These are phyloP conservation scores for Todus mexicanus DNA, from an alignment of 2,797 vertebrate species.

Conservation along the genomic window DNA sequence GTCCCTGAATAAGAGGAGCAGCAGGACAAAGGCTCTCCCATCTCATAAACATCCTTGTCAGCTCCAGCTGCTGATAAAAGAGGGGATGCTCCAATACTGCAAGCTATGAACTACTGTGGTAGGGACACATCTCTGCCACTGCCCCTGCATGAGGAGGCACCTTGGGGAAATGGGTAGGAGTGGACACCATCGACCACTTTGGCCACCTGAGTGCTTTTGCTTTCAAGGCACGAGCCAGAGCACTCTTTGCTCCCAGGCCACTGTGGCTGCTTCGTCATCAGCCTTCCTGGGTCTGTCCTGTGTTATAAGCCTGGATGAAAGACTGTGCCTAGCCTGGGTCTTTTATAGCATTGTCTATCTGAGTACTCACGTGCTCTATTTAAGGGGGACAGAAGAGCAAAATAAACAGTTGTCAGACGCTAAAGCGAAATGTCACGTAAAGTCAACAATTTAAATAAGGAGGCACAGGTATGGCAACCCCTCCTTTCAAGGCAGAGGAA, in stretches of 20 bases:
- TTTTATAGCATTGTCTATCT: neutral
- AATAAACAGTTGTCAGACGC: neutral
- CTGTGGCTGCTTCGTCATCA: neutral
- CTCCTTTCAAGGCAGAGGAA: neutral
- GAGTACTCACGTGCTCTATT: neutral
- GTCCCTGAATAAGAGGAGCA: neutral
- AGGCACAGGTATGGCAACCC: neutral
- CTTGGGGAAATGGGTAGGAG: rapidly evolving
- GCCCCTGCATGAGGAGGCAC: neutral
- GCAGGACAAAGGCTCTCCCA: neutral
- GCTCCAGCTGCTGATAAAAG: neutral
- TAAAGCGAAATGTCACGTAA: neutral
- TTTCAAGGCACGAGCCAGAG: neutral
- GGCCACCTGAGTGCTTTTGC: neutral
- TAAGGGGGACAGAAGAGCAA: neutral
- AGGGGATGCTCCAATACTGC: neutral
- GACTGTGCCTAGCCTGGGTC: neutral
- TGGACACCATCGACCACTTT: rapidly evolving
- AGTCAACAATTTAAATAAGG: neutral
- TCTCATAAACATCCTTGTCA: rapidly evolving
- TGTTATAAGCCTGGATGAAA: neutral
- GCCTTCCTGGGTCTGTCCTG: neutral
- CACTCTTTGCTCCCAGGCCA: neutral
- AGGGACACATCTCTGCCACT: neutral
- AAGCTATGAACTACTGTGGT: neutral